Evolutionary conservation across 2,113 vertebrate species (phyloP).

Genomic region (Pleuronectes platessa): DNA sequence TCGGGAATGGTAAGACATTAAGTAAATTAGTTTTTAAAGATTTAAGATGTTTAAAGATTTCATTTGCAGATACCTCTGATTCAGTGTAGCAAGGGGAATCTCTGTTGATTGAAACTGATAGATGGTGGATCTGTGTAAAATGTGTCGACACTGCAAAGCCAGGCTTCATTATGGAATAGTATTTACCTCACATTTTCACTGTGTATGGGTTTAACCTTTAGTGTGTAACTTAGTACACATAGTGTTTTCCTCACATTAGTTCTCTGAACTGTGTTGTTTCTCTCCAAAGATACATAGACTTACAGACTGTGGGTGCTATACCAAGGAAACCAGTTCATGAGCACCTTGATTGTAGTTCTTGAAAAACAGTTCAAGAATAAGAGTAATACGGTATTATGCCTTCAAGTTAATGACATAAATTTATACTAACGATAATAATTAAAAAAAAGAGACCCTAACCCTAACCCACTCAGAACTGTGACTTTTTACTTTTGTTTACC

Average conservation of each 20-base stretch:
- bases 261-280: too few species aligned
- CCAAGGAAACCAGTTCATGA: too few species aligned
- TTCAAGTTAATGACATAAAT: too few species aligned
- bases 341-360: too few species aligned
- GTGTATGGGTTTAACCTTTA: slow-evolving; percentile 12
- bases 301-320: too few species aligned
- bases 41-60: slow-evolving; percentile 84
- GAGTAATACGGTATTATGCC: too few species aligned
- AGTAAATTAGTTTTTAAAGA: slow-evolving; percentile 91
- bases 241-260: neutral
- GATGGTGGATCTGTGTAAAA: slow-evolving; percentile 63
- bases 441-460: too few species aligned
- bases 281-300: neutral
- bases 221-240: neutral
- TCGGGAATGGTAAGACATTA: slow-evolving; percentile 90
- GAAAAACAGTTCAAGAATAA: too few species aligned
- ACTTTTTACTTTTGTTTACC: neutral
- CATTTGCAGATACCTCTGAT: slow-evolving; percentile 79
- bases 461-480: neutral
- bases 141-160: slow-evolving; percentile 55
- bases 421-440: too few species aligned
- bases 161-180: slow-evolving; percentile 42
- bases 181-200: slow-evolving; percentile 16
- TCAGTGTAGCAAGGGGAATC: slow-evolving; percentile 69
- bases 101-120: slow-evolving; percentile 72